Evolutionary conservation across 2,113 vertebrate genomes (phyloP).

Genomic region (Tetraodon nigroviridis): DNA sequence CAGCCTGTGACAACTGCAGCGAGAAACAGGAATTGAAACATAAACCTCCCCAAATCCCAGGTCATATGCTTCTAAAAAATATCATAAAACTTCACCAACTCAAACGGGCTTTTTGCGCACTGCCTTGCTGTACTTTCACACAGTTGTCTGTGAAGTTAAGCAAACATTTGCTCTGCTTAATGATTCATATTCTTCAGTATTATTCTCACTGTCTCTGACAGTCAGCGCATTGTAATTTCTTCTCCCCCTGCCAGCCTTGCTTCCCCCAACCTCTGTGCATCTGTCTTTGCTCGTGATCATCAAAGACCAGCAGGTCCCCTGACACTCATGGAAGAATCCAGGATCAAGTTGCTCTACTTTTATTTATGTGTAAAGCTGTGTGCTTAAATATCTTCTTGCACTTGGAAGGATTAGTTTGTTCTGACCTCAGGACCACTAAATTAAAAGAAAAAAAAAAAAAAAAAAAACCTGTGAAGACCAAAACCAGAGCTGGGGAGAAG

Average conservation of each 20-base stretch:
- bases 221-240: slow-evolving; percentile 42
- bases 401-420: slow-evolving; percentile 54
- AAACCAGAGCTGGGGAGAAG: slow-evolving; percentile 15
- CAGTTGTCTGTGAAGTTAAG: slow-evolving; percentile 42
- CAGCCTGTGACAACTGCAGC: slow-evolving; percentile 35
- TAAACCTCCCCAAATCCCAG: slow-evolving; percentile 37
- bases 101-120: slow-evolving; percentile 9
- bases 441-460: slow-evolving; percentile 47
- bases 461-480: slow-evolving; percentile 42
- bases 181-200: slow-evolving; percentile 50
- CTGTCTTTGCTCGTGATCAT: slow-evolving; percentile 54
- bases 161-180: slow-evolving; percentile 64
- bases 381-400: slow-evolving; percentile 51
- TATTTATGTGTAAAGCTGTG: slow-evolving; percentile 52
- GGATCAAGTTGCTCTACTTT: slow-evolving; percentile 64
- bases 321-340: slow-evolving; percentile 50
- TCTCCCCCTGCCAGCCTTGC: slow-evolving; percentile 8
- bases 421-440: slow-evolving; percentile 52
- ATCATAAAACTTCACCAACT: slow-evolving; percentile 36
- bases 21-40: slow-evolving; percentile 42
- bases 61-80: slow-evolving; percentile 31
- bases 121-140: slow-evolving; percentile 16
- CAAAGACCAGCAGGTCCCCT: slow-evolving; percentile 60
- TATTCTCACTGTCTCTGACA: slow-evolving; percentile 41
- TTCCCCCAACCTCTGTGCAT: slow-evolving; percentile 30